Evolutionary conservation across 1,140 invertebrate genomes (phyloP).

Genomic region (Akabosia matsudoensis): DNA sequence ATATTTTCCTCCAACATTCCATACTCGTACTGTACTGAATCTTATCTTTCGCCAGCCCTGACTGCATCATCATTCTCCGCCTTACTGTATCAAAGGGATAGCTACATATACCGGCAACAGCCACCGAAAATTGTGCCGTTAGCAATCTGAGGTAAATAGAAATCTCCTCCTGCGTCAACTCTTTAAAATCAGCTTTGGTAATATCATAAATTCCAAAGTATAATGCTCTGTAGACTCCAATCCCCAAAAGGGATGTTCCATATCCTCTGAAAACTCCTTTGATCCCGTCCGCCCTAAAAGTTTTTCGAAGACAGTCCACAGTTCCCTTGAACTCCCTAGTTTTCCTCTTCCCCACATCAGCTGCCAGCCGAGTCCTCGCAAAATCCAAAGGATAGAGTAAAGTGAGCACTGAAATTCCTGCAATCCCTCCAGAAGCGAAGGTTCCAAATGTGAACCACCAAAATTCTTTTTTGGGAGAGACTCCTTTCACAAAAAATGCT

Average conservation of each 20-base stretch:
- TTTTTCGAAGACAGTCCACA: background rate
- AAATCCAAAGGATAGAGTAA: slow-evolving; percentile 44
- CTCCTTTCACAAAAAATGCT: background rate
- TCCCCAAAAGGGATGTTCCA: slow-evolving; percentile 32
- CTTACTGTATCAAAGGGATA: slow-evolving; percentile 67
- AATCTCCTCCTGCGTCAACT: background rate
- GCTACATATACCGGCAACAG: slow-evolving; percentile 60
- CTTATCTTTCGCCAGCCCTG: too few species aligned
- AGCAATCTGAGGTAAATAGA: slow-evolving; percentile 16
- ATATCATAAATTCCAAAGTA: slow-evolving; percentile 42
- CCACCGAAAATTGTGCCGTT: slow-evolving; percentile 55
- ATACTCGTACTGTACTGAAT: too few species aligned
- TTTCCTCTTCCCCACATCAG: slow-evolving; percentile 5
- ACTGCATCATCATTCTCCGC: too few species aligned
- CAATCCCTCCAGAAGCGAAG: slow-evolving; percentile 36
- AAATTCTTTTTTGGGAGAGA: background rate
- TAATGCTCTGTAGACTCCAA: slow-evolving; percentile 24
- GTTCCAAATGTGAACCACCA: background rate
- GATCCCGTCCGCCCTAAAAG: slow-evolving; percentile 24
- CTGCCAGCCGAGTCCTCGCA: slow-evolving; percentile 39
- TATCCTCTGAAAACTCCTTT: slow-evolving; percentile 35
- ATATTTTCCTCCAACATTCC: too few species aligned
- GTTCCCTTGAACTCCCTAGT: background rate
- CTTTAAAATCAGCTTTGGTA: background rate
- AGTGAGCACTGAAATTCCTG: slow-evolving; percentile 30